Evolutionary conservation across 2,797 vertebrate species (phyloP), one percentile per base, ranked within the genome.

Genomic region (Pseudopleuronectes americanus): DNA sequence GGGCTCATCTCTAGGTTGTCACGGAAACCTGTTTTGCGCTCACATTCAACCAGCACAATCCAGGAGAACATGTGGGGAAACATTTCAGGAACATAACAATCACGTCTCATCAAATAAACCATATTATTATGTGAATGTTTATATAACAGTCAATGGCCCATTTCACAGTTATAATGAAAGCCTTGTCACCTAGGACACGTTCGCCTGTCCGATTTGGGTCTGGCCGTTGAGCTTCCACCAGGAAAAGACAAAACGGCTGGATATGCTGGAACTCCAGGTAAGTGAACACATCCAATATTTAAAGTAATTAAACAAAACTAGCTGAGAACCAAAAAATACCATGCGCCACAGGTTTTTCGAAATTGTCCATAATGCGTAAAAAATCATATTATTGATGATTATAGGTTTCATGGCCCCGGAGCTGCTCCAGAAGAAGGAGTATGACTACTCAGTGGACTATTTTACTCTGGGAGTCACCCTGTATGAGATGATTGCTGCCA

Each of bases 321-420:
- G 6, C 3, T 8, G 0, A 22, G 8, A 2, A 3, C 8, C 56
- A 12, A 38, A 13, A 36, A 56, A 26, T 12, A n/a, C 5, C 7
- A 60, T n/a, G 28, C 6, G 16, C 10, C 10, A 1, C n/a, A 31
- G 28, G 9, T 23, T 26, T 54, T n/a, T 61, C n/a, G 8, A 23
- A 67, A 3, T 1, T 8, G 31, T 43, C 12, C 59, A 12, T 8
- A 41, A 47, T 54, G 2, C 51, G 19, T 69, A 24, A 67, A 23
- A 67, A 28, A 63, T 54, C 21, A 1, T 24, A 3, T 66, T 31
- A 28, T 64, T 49, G 71, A 13, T 71, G 4, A 68, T 19, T 54
- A 1, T 8, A 95, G 94, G 94, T 49, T 95, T 95, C 81, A 94
- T 95, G 94, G 94, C 93, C 68, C 94, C 94, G 60, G 94, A 95